Evolutionary conservation across 1,140 invertebrate genomes (phyloP), one percentile per base, ranked within the genome.

Genomic region (Lasaia peninsularis): DNA sequence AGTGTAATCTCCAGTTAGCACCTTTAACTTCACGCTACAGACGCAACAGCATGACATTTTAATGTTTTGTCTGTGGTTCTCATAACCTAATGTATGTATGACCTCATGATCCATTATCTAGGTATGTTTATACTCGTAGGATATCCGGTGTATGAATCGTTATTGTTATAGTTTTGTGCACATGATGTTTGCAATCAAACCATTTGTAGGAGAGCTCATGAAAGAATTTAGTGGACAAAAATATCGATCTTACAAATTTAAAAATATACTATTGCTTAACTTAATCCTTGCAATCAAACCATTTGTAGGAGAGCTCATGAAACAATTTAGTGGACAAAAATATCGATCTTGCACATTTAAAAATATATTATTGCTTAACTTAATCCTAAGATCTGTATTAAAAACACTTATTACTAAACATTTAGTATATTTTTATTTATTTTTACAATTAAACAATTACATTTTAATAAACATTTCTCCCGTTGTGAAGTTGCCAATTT

Each of bases 101-200:
- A 18, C 14, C 37, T 18, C 37, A 44, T 44, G 4, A 11, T 44
- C n/a, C 32, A 44, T 44, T 18, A 44, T 44, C 37, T 44, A 44
- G 37, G 62, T 60, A 60, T 55, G 63, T 66, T 60, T 62, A 60
- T 62, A 58, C 51, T 49, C 55, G 44, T 60, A 59, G 60, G 60
- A 71, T 56, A 49, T 71, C 65, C 68, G 62, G 62, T 34, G 34
- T 32, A 20, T 32, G 11, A 48, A 12, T 57, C 54, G 60, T 57
- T 58, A 58, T 28, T 32, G 12, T 24, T 50, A 58, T 28, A 35
- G 50, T 40, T 58, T 59, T 50, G 55, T 54, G 57, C 58, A 54
- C 50, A 40, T 56, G 58, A 58, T 44, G 57, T 58, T 16, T 52
- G 28, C 55, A 40, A 18, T 40, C 11, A 7, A 40, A 40, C 12